Percentiles rank a stretch among this genome's conserved stretches.
These are phyloP conservation scores for Drosophila aldrichi DNA, from an alignment of 2,888 invertebrate species.

Conservation along the genomic window DNA sequence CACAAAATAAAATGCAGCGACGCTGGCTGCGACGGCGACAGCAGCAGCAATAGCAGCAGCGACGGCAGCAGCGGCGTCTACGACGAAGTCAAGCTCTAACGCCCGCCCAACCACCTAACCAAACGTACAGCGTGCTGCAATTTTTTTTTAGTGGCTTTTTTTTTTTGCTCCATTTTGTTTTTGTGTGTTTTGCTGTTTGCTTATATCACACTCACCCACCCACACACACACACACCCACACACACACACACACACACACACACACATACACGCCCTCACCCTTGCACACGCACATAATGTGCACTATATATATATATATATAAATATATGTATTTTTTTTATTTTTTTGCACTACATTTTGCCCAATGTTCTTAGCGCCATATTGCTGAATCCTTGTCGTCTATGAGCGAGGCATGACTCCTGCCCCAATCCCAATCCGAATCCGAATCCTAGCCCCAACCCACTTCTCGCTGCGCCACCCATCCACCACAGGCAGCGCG, in stretches of 20 bases:
- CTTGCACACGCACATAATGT: constrained; percentile 67
- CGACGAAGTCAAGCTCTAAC: constrained; percentile 23
- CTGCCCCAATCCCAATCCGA: background rate
- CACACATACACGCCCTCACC: constrained; percentile 36
- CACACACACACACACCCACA: constrained; percentile 30
- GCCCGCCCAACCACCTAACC: constrained; percentile 31
- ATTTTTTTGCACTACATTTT: constrained; percentile 69
- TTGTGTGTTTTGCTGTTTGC: constrained; percentile 80
- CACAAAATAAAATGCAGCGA: constrained; percentile 81
- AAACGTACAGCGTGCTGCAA: constrained; percentile 54
- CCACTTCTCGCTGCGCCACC: background rate
- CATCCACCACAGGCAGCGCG: constrained; percentile 30
- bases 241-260: constrained; percentile 49
- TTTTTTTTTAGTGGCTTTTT: constrained; percentile 70
- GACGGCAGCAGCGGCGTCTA: constrained; percentile 28
- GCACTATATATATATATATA: constrained; percentile 45
- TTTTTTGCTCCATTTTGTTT: constrained; percentile 80
- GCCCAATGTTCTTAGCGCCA: constrained; percentile 78
- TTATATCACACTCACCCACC: constrained; percentile 45
- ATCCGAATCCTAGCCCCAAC: background rate
- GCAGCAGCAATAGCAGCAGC: constrained; percentile 10
- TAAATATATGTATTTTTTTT: constrained; percentile 9
- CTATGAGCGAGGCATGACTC: constrained; percentile 18
- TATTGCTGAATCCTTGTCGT: constrained; percentile 62
- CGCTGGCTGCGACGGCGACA: constrained; percentile 44